Percentiles rank a stretch among this genome's conserved stretches.
Evolutionary conservation across 2,113 vertebrate genomes (phyloP).

Genomic region (Macroglossus sobrinus): DNA sequence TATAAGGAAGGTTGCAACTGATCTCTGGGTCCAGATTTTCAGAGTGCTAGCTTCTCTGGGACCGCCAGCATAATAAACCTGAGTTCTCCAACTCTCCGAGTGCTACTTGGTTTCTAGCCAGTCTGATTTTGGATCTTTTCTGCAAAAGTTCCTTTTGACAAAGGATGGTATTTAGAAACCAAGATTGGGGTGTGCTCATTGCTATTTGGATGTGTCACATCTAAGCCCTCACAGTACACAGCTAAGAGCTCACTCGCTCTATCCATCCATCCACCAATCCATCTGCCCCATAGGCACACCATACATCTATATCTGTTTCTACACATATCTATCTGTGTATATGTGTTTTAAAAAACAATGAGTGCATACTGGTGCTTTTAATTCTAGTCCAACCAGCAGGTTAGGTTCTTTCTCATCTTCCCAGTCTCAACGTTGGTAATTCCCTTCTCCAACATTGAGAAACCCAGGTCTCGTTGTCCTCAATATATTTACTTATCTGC

Average conservation of each 20-base stretch:
- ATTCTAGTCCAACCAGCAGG: neutral
- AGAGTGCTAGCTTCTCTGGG: too few relatives aligned
- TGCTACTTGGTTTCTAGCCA: too few relatives aligned
- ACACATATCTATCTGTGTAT: neutral
- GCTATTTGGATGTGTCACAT: neutral
- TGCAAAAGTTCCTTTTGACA: too few relatives aligned
- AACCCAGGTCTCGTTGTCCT: neutral
- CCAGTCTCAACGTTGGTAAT: neutral
- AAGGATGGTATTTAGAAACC: neutral
- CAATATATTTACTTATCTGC: neutral
- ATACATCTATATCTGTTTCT: neutral
- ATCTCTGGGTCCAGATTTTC: too few relatives aligned
- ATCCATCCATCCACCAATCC: neutral
- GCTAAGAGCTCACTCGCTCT: neutral
- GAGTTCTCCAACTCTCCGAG: too few relatives aligned
- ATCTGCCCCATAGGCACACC: neutral
- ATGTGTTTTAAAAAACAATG: neutral
- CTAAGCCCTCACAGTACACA: neutral
- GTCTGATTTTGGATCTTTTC: too few relatives aligned
- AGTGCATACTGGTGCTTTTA: neutral
- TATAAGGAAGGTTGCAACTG: too few relatives aligned
- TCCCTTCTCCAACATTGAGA: neutral
- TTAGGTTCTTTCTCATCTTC: neutral
- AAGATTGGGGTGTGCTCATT: neutral
- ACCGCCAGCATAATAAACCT: too few relatives aligned